Conservation (phyloP, 1,140 invertebrate genomes). For the Pomacea maculata region DNA sequence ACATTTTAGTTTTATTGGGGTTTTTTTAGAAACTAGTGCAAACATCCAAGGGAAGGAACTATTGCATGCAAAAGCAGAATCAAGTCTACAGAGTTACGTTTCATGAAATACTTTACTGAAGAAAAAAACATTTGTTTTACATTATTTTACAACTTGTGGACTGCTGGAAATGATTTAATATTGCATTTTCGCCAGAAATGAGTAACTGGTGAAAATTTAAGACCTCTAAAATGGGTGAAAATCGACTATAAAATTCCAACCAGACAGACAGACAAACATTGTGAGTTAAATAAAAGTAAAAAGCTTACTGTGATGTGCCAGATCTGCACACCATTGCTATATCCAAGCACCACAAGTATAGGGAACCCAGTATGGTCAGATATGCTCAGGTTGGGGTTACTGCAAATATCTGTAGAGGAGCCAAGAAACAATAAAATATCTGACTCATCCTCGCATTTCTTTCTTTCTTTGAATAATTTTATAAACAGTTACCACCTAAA, state of each 20-base stretch:
- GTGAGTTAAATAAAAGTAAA: not conserved
- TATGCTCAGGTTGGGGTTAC: conserved; percentile 51
- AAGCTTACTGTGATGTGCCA: conserved; percentile 70
- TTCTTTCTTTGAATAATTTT: too few relatives aligned
- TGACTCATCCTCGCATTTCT: too few relatives aligned
- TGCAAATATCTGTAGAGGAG: conserved; percentile 68
- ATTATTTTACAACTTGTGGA: not conserved
- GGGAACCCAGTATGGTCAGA: conserved; percentile 74
- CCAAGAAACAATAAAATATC: not conserved
- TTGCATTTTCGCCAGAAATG: not conserved
- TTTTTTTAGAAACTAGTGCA: too few relatives aligned
- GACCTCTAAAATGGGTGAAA: too few relatives aligned
- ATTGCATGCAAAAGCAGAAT: too few relatives aligned
- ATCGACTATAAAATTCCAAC: too few relatives aligned
- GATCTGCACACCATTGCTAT: conserved; percentile 80
- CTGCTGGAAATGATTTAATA: not conserved
- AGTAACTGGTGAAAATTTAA: not conserved
- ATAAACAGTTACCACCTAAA: too few relatives aligned
- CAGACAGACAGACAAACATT: too few relatives aligned
- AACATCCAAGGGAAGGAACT: not conserved
- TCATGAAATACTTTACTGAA: too few relatives aligned
- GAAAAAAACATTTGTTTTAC: too few relatives aligned
- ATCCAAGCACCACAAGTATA: conserved; percentile 85
- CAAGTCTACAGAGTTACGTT: too few relatives aligned
- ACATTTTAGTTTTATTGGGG: too few relatives aligned